Evolutionary conservation across 2,113 vertebrate species (phyloP).

Genomic region (Triplophysa siluroides): DNA sequence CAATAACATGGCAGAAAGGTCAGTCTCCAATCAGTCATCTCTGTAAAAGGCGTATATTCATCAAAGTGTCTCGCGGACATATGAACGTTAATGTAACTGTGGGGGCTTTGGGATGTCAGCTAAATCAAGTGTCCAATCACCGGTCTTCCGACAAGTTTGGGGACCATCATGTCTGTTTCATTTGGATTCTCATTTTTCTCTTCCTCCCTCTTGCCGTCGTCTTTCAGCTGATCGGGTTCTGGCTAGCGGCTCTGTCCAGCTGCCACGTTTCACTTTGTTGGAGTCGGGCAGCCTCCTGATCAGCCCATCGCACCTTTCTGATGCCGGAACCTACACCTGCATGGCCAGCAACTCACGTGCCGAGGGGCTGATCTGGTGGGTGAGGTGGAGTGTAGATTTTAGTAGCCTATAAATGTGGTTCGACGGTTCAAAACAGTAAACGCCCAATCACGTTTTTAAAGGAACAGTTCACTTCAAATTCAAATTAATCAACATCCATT

Average conservation of each 20-base stretch:
- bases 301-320: conserved; percentile 87
- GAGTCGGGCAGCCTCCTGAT: conserved; percentile 94
- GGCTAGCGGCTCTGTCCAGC: conserved; percentile 95
- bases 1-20: conserved; percentile 99
- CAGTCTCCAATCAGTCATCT: conserved; percentile 48
- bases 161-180: conserved; percentile 29
- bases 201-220: conserved; percentile 25
- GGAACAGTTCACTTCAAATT: no score
- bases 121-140: conserved; percentile 42
- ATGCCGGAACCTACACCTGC: conserved; percentile 91
- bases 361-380: conserved; percentile 85
- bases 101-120: conserved; percentile 10
- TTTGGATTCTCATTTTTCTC: conserved; percentile 39
- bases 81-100: conserved; percentile 21
- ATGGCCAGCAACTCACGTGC: conserved; percentile 96
- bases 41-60: conserved; percentile 22
- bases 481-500: no score
- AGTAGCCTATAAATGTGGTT: no score
- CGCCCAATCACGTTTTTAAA: no score
- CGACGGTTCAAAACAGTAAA: no score
- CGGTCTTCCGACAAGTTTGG: conserved; percentile 25
- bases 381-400: no score
- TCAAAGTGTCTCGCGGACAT: conserved; percentile 36
- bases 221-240: conserved; percentile 88
- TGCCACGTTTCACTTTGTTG: conserved; percentile 91